Evolutionary conservation across 53 echinoderm and acorn worm species (phyloP).

Genomic region (Paracentrotus lividus): DNA sequence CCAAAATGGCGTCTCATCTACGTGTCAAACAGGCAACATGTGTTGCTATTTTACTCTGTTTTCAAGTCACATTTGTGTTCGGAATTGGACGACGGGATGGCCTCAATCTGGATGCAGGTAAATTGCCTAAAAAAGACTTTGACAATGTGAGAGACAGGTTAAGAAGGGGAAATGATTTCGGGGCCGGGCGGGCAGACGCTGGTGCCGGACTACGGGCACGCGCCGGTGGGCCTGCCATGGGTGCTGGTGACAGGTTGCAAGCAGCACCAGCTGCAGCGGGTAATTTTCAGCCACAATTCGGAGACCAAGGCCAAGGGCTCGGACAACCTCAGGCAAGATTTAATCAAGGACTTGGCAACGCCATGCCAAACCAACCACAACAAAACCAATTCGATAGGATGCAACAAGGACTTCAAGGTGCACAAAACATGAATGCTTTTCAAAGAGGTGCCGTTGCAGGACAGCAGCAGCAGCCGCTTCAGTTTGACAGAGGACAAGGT

Average conservation of each 20-base stretch:
- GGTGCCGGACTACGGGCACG: background rate
- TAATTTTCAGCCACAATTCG: slow-evolving; percentile 7
- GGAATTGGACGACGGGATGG: slow-evolving; percentile 44
- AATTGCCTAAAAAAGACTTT: background rate
- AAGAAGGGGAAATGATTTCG: background rate
- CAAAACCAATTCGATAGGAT: background rate
- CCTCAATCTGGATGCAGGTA: background rate
- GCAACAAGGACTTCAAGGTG: background rate
- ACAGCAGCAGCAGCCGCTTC: slow-evolving; percentile 10
- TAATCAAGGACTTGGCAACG: background rate
- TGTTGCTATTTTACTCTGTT: slow-evolving; percentile 39
- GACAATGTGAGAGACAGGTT: background rate
- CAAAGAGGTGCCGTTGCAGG: background rate
- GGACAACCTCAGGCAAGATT: background rate
- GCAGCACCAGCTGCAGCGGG: background rate
- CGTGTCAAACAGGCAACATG: slow-evolving; percentile 50
- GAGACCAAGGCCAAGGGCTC: background rate
- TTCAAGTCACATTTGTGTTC: slow-evolving; percentile 8
- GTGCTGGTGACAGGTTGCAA: background rate
- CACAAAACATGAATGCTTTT: background rate
- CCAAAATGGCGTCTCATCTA: slow-evolving; percentile 61
- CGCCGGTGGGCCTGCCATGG: background rate
- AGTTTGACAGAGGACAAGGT: background rate
- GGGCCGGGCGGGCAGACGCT: background rate
- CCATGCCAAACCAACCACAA: no score